Evolutionary conservation across 2,888 invertebrate genomes (phyloP).

Genomic region (Lithophane semibrunnea): DNA sequence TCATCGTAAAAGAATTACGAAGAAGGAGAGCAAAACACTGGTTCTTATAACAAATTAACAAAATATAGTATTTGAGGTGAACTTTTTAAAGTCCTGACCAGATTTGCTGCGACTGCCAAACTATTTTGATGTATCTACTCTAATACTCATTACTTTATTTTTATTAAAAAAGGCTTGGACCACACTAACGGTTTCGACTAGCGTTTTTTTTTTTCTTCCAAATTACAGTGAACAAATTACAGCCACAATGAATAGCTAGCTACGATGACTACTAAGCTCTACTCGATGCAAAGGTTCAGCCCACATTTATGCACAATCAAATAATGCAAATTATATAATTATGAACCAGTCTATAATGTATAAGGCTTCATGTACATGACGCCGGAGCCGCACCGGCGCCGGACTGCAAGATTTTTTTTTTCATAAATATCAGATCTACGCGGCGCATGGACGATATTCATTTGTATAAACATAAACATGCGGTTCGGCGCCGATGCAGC

Average conservation of each 20-base stretch:
- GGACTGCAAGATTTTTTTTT: too few species aligned
- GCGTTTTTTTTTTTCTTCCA: background rate
- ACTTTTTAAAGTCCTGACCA: conserved; percentile 45
- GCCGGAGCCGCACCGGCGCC: too few species aligned
- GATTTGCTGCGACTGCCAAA: conserved; percentile 40
- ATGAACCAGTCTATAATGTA: too few species aligned
- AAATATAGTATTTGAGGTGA: conserved; percentile 31
- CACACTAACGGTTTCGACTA: conserved; percentile 28
- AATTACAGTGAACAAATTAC: background rate
- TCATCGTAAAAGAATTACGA: background rate
- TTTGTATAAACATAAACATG: too few species aligned
- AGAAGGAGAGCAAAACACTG: conserved; percentile 22
- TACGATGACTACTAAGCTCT: background rate
- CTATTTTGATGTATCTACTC: conserved; percentile 34
- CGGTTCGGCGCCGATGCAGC: too few species aligned
- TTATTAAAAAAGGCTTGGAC: conserved; percentile 13
- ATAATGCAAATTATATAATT: too few species aligned
- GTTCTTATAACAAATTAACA: conserved; percentile 60
- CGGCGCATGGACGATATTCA: too few species aligned
- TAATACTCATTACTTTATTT: conserved; percentile 8
- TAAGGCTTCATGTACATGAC: too few species aligned
- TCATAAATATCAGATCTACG: too few species aligned
- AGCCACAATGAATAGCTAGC: too few species aligned
- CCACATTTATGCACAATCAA: background rate
- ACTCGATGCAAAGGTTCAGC: background rate